These are phyloP conservation scores for Callocephalon fimbriatum DNA, from an alignment of 2,113 vertebrate species.

Conservation along the genomic window DNA sequence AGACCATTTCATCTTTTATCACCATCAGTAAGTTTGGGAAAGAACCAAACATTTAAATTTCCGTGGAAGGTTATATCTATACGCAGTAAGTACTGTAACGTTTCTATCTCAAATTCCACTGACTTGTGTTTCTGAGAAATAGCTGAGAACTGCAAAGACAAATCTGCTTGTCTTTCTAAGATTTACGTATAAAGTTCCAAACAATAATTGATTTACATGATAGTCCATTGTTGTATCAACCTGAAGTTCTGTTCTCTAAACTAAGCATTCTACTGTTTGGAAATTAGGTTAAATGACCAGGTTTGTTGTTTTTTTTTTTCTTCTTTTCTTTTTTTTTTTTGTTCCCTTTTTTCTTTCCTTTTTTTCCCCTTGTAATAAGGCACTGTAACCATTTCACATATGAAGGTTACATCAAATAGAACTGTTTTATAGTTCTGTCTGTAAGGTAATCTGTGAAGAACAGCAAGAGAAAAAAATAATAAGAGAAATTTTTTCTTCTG, in stretches of 20 bases:
- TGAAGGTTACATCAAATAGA: not conserved
- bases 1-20: not conserved
- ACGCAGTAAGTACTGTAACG: not conserved
- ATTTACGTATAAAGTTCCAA: not conserved
- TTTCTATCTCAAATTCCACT: not conserved
- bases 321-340: rapidly evolving
- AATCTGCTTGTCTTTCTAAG: not conserved
- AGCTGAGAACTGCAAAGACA: not conserved
- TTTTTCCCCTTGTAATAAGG: not conserved
- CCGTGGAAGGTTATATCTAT: not conserved
- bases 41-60: not conserved
- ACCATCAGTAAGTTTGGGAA: not conserved
- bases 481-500: not conserved
- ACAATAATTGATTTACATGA: not conserved
- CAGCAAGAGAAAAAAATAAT: not conserved
- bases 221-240: not conserved
- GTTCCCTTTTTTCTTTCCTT: not conserved
- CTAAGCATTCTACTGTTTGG: not conserved
- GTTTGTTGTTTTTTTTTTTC: not conserved
- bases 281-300: not conserved
- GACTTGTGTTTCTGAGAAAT: not conserved
- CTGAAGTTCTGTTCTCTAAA: not conserved
- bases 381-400: not conserved
- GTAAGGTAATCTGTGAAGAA: not conserved
- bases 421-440: not conserved